These are phyloP conservation scores for Pangasius macronema DNA, from an alignment of 2,797 vertebrate genomes.

Conservation along the genomic window DNA sequence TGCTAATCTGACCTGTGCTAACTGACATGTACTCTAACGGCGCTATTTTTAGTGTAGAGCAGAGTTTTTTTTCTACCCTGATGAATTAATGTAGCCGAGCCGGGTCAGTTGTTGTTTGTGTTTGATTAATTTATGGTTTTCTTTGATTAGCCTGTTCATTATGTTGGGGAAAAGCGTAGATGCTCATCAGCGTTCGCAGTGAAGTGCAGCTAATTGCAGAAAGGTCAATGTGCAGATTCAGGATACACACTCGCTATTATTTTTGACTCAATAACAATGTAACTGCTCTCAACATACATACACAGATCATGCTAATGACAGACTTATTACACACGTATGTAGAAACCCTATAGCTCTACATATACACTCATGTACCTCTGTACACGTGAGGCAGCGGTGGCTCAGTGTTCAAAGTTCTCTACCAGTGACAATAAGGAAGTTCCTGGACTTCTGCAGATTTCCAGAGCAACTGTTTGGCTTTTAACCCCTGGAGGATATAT, in stretches of 20 bases:
- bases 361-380: background rate
- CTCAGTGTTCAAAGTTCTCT: background rate
- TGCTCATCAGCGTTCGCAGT: background rate
- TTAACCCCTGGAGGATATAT: background rate
- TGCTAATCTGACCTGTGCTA: background rate
- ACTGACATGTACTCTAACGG: background rate
- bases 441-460: background rate
- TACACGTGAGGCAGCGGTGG: background rate
- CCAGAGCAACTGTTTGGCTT: background rate
- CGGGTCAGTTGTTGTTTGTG: background rate
- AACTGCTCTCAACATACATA: background rate
- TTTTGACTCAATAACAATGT: background rate
- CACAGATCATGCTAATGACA: background rate
- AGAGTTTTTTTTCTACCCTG: background rate
- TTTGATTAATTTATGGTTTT: conserved; percentile 29
- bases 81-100: background rate
- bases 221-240: background rate
- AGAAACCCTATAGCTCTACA: background rate
- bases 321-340: background rate
- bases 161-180: background rate
- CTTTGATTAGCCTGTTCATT: conserved; percentile 25
- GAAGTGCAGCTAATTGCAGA: background rate
- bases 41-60: background rate
- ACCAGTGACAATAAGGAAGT: background rate
- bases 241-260: background rate